phyloP scores from a whole-genome alignment of 1,140 invertebrate species.

The Cherax quadricarinatus region DNA sequence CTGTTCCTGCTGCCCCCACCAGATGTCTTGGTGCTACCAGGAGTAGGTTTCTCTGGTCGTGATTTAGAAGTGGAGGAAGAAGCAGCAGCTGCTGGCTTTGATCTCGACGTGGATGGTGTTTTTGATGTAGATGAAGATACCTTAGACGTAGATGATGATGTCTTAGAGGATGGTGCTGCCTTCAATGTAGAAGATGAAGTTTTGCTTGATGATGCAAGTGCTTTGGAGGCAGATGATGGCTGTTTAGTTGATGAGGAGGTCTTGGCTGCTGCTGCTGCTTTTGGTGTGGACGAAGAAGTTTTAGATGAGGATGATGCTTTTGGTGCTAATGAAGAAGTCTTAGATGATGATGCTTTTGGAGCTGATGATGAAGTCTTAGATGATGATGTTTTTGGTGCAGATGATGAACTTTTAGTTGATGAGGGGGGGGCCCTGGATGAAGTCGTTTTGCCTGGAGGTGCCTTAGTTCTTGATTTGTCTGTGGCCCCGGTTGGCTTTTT shows the following conservation, averaged over 20 bases:
- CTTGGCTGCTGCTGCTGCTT: not conserved
- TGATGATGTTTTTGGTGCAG: too few species aligned
- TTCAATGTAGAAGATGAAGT: not conserved
- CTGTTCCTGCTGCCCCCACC: not conserved
- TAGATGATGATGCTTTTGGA: too few species aligned
- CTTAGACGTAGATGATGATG: conserved; percentile 6
- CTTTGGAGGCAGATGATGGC: not conserved
- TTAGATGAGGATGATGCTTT: not conserved
- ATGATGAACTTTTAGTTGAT: too few species aligned
- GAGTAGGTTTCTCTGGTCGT: not conserved
- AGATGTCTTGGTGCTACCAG: not conserved
- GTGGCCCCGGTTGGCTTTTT: not conserved
- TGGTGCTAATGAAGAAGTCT: not conserved
- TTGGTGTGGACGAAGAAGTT: not conserved
- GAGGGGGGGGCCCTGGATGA: not conserved
- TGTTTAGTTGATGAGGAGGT: not conserved
- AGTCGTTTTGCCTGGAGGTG: not conserved
- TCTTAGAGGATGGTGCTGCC: conserved; percentile 1
- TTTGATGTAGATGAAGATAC: not conserved
- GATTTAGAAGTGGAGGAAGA: not conserved
- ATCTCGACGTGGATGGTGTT: not conserved
- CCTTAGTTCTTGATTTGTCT: not conserved
- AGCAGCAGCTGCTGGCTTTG: not conserved
- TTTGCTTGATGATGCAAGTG: not conserved
- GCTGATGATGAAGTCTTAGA: too few species aligned